phyloP scores from a whole-genome alignment of 2,888 invertebrate species.

The Ennomos erosarius region DNA sequence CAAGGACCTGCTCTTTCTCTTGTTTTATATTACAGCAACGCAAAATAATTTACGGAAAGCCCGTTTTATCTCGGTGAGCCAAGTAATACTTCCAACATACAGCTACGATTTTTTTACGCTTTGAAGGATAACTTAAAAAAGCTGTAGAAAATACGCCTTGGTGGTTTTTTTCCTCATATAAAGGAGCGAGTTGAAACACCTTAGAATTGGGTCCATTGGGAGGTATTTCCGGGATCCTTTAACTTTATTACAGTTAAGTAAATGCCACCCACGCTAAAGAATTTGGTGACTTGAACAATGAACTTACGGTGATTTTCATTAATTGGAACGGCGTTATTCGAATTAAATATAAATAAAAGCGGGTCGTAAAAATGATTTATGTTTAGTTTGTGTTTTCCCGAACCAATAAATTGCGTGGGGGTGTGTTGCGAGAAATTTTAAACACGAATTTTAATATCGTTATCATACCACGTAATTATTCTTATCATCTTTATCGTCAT shows the following conservation, averaged over 20 bases:
- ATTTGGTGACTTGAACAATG: slow-evolving; percentile 25
- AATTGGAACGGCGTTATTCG: slow-evolving; percentile 16
- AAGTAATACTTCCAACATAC: too few relatives aligned
- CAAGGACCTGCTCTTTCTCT: too few relatives aligned
- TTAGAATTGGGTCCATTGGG: slow-evolving; percentile 10
- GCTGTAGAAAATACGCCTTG: slow-evolving; percentile 1
- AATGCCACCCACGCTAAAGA: slow-evolving; percentile 21
- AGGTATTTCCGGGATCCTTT: slow-evolving; percentile 16
- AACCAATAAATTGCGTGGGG: slow-evolving; percentile 2
- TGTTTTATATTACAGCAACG: too few relatives aligned
- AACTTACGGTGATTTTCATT: slow-evolving; percentile 20
- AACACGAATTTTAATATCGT: too few relatives aligned
- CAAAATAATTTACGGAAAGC: too few relatives aligned
- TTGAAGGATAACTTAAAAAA: not conserved
- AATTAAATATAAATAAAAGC: slow-evolving; percentile 12
- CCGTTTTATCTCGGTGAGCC: too few relatives aligned
- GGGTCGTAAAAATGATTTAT: slow-evolving; percentile 8
- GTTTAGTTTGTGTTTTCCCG: not conserved
- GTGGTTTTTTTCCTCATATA: slow-evolving; percentile 1
- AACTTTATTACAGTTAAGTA: slow-evolving; percentile 19
- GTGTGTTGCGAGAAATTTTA: not conserved
- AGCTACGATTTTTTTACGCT: too few relatives aligned
- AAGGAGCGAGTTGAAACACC: slow-evolving; percentile 16
- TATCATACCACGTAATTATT: too few relatives aligned
- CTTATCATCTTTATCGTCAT: too few relatives aligned